Base-by-base conservation (phyloP, 2,888 invertebrate species). In the Ephialtes manifestator region DNA sequence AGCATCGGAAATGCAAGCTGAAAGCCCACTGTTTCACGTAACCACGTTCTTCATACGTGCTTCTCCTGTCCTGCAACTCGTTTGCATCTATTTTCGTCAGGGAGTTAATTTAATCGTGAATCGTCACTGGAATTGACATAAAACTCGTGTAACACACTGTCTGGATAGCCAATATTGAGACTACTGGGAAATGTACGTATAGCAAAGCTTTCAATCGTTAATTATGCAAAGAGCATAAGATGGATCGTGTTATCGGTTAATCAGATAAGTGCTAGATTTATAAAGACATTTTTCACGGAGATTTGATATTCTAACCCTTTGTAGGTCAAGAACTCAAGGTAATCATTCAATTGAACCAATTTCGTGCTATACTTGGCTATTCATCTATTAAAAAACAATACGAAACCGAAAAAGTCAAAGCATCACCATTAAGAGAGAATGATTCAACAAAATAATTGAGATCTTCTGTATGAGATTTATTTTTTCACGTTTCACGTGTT, bases 1-100 rank as follows among this genome's bases (percentile, higher is more conserved):
- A 74, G 58, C 68, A 68, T 74, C 60, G 72, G 51, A 78, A 74
- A 78, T 83, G 28, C 72, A 78, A 78, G 15, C 67, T 68, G 78
- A 78, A 78, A 83, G 24, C 63, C 39, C 31, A 71, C 39, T 43
- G 53, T 71, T 71, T 71, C 53, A 58, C 82, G 65, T 72, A 55
- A 58, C n/a, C 15, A 71, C 31, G 43, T 35, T 28, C 53, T 46
- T 53, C 63, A 4, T 28, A 53, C 55, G 28, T 53, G n/a, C 31
- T 20, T 63, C 11, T 13, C 18, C n/a, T 51, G 15, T 71, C 31
- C 46, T 5, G 10, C 48, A n/a, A 0, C 24, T 28, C 18, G 11
- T 72, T 39, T 20, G 11, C 31, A 28, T 60, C 65, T 53, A 63
- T 79, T 83, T 78, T 83, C 46, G 13, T 31, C 13, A 63, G 72